Evolutionary conservation across 2,888 invertebrate species (phyloP).

Genomic region (Liopterus haemorrhoidalis): DNA sequence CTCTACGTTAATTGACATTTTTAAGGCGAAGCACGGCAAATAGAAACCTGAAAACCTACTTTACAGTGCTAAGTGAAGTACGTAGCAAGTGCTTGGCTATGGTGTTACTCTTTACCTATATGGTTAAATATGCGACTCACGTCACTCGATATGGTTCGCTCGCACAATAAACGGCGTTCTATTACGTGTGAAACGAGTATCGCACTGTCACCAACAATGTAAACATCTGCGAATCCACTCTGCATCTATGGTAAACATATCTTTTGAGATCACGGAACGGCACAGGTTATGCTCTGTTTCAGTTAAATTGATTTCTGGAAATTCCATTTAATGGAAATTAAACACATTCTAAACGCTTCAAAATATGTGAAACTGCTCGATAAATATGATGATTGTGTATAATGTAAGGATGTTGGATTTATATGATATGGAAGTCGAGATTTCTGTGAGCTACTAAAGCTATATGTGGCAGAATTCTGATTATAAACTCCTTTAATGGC

Average conservation of each 20-base stretch:
- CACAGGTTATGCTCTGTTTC: too few species aligned
- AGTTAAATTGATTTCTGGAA: too few species aligned
- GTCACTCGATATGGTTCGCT: slow-evolving; percentile 5
- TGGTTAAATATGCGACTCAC: slow-evolving; percentile 19
- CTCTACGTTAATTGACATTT: slow-evolving; percentile 22
- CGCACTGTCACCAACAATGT: too few species aligned
- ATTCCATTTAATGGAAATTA: too few species aligned
- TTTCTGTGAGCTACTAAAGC: too few species aligned
- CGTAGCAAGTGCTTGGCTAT: neutral
- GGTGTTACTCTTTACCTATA: slow-evolving; percentile 14
- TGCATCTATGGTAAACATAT: neutral
- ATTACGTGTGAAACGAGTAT: slow-evolving; percentile 4
- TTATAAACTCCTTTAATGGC: too few species aligned
- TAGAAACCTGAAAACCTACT: slow-evolving; percentile 8
- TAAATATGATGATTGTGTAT: too few species aligned
- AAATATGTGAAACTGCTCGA: too few species aligned
- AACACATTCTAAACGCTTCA: too few species aligned
- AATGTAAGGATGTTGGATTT: too few species aligned
- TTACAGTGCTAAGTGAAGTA: neutral
- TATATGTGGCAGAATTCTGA: too few species aligned
- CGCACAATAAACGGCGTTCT: neutral
- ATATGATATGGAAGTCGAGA: too few species aligned
- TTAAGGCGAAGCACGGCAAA: slow-evolving; percentile 19
- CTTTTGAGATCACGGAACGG: slow-evolving; percentile 2
- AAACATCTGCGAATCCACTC: neutral